Conservation (phyloP, 2,888 invertebrate species). For the Arctia plantaginis region DNA sequence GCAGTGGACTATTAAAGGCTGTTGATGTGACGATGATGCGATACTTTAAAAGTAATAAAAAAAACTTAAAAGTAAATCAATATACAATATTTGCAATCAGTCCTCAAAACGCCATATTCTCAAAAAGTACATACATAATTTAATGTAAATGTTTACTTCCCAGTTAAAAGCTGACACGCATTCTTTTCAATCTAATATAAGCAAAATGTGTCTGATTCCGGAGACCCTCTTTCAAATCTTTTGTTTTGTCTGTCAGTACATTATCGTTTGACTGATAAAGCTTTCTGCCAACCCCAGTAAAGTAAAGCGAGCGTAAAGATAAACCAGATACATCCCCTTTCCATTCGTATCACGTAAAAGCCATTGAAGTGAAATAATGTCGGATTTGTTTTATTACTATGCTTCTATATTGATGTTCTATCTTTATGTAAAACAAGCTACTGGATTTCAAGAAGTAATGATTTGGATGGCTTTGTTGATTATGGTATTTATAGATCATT, state of each 20-base stretch:
- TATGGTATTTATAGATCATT: not conserved
- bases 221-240: slow-evolving; percentile 4
- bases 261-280: slow-evolving; percentile 17
- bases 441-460: slow-evolving; percentile 8
- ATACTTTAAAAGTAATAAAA: too few relatives aligned
- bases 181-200: not conserved
- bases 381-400: slow-evolving; percentile 46
- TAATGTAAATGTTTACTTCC: not conserved
- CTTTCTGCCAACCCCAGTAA: slow-evolving; percentile 12
- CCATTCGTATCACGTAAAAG: slow-evolving; percentile 47
- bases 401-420: slow-evolving; percentile 23
- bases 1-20: too few relatives aligned
- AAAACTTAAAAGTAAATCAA: too few relatives aligned
- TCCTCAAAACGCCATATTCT: not conserved
- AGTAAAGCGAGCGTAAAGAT: slow-evolving; percentile 25
- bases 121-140: not conserved
- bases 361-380: slow-evolving; percentile 53
- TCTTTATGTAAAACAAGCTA: slow-evolving; percentile 17
- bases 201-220: not conserved
- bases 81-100: not conserved
- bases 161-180: not conserved
- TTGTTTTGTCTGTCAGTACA: slow-evolving; percentile 13
- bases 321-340: slow-evolving; percentile 35
- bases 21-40: too few relatives aligned
- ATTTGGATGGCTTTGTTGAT: not conserved